Evolutionary conservation across 2,797 vertebrate species (phyloP), one percentile per base, ranked within the genome.

Genomic region (Hoplostethus atlanticus): DNA sequence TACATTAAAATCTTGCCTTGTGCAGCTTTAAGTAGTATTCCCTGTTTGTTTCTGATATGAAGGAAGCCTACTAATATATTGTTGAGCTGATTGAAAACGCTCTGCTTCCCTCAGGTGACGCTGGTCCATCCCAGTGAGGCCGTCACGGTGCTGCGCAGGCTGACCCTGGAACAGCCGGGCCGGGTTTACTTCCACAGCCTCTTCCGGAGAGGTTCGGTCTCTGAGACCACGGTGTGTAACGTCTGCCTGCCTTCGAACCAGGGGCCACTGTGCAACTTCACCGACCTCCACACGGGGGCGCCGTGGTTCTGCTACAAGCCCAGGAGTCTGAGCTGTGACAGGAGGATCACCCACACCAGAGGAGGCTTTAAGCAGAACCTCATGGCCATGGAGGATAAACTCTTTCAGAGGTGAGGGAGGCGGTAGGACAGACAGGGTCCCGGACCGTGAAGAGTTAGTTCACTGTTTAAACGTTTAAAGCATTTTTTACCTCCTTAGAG

Each of bases 241-340:
- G 62, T 98, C 46, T 98, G 96, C 86, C 91, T 98, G 76, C 89
- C 91, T 36, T 73, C 89, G 56, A 88, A 75, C 13, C 83, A 93
- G 60, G 84, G 93, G 61, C 94, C 95, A 0, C 69, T 96, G 34
- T 98, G 97, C 87, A 97, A 98, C 88, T 97, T 94, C 80, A 97
- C 96, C 9, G 97, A 98, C 82, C 89, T 90, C 34, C 90, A 93
- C 52, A 97, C 95, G 0, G 96, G 97, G 1, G 97, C 98, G 54
- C 96, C 95, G 0, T 98, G 97, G 97, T 98, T 96, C 91, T 98
- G 97, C 81, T 96, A 96, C 68, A 98, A 96, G 68, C 97, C 97
- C 56, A 94, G 93, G 74, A 93, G 94, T 15, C 91, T 98, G n/a
- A 87, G 91, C 25, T 98, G 97, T 78, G 92, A 95, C 71, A 93